Base-by-base conservation (phyloP, 2,888 invertebrate genomes). In the Resseliella maxima region DNA sequence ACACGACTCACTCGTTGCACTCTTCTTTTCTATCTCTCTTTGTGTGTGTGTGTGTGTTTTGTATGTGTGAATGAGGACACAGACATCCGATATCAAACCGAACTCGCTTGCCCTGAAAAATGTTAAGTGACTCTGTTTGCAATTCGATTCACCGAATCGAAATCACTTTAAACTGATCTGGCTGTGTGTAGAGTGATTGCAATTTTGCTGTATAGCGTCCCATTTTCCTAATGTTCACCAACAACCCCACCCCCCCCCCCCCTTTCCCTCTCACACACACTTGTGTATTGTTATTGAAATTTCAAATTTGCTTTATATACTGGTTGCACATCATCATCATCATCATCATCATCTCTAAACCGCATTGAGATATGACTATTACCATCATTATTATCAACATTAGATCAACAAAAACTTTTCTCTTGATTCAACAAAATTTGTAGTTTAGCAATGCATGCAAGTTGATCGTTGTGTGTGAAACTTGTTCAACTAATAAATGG, bases 141-240 rank as follows among this genome's bases (percentile, higher is more conserved):
- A 72, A 72, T 72, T 72, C 21, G 72, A 31, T 72, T 72, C 72
- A 18, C 5, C 27, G 72, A 72, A 72, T 72, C n/a, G 72, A 72
- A 72, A 72, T 72, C 72, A 72, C 72, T 72, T 72, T 72, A 72
- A 72, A 72, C 35, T 72, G 72, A 72, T 72, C 72, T 72, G 72
- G 72, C 59, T 59, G 59, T 59, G 59, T n/a, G 41, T 41, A 15
- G 18, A 59, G 15, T 72, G 72, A 31, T 31, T 35, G 6, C 21
- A 72, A 59, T 59, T 24, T 24, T 1, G n/a, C 24, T n/a, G 2
- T 59, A 24, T 15, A 24, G 2, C 27, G 59, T 41, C 24, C 31
- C 72, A 31, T 35, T 72, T 72, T 18, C 18, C 59, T 59, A 12
- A 50, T 50, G 3, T 50, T 5, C 24, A 24, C 46, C 41, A 41